Evolutionary conservation across 2,888 invertebrate species (phyloP).

Genomic region (Digitonthophagus gazella): DNA sequence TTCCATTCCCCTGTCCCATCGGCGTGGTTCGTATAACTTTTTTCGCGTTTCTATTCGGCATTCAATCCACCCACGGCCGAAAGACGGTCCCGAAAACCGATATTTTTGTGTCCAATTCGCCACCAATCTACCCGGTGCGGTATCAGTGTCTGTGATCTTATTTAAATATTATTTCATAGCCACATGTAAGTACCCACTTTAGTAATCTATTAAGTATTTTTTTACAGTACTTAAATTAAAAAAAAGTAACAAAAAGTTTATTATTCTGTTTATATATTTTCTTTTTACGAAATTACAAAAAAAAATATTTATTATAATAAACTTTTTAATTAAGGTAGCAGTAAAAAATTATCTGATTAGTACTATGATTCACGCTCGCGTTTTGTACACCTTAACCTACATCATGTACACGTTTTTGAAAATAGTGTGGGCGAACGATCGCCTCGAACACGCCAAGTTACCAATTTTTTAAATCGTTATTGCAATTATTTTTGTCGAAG

Average conservation of each 20-base stretch:
- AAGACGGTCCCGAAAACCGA: neutral
- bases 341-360: neutral
- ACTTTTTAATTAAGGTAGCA: neutral
- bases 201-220: neutral
- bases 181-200: neutral
- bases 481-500: neutral
- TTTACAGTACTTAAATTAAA: no score
- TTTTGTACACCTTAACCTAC: neutral
- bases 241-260: no score
- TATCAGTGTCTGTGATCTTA: neutral
- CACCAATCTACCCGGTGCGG: neutral
- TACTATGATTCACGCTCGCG: neutral
- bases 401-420: neutral
- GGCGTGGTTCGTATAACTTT: slow-evolving; percentile 4
- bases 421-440: neutral
- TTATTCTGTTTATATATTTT: neutral
- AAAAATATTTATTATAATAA: neutral
- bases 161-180: neutral
- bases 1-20: slow-evolving; percentile 3
- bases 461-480: neutral
- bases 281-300: neutral
- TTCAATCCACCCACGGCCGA: neutral
- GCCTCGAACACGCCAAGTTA: no score
- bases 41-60: slow-evolving; percentile 7
- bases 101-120: no score